Conservation (phyloP, 2,888 invertebrate genomes). For the Myopa testacea region DNA sequence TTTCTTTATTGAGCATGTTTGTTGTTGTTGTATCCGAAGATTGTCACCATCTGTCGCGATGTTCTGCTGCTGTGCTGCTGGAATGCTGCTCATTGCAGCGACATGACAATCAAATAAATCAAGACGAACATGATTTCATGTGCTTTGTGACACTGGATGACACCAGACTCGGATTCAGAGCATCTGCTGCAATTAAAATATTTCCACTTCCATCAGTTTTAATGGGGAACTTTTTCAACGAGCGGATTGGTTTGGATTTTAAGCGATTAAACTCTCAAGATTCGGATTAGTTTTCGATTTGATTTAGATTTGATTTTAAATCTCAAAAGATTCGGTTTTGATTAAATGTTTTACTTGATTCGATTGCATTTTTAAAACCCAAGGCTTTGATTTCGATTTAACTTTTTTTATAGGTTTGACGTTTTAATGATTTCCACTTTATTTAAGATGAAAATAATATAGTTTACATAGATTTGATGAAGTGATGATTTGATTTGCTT, state of each 20-base stretch:
- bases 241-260: too few relatives aligned
- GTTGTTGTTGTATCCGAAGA: not conserved
- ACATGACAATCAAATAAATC: slow-evolving; percentile 17
- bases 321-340: not conserved
- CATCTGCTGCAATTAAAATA: slow-evolving; percentile 6
- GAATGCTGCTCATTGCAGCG: not conserved
- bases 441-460: too few relatives aligned
- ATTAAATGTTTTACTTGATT: not conserved
- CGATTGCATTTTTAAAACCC: not conserved
- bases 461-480: not conserved
- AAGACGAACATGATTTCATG: slow-evolving; percentile 3
- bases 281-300: not conserved
- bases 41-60: not conserved
- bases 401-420: too few relatives aligned
- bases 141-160: not conserved
- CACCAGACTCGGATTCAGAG: not conserved
- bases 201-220: too few relatives aligned
- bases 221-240: too few relatives aligned
- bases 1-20: not conserved
- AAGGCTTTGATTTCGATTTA: not conserved
- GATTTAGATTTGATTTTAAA: not conserved
- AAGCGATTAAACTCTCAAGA: too few relatives aligned
- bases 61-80: not conserved
- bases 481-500: not conserved
- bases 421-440: too few relatives aligned